Evolutionary conservation across 2,797 vertebrate genomes (phyloP).

Genomic region (Falco concolor): DNA sequence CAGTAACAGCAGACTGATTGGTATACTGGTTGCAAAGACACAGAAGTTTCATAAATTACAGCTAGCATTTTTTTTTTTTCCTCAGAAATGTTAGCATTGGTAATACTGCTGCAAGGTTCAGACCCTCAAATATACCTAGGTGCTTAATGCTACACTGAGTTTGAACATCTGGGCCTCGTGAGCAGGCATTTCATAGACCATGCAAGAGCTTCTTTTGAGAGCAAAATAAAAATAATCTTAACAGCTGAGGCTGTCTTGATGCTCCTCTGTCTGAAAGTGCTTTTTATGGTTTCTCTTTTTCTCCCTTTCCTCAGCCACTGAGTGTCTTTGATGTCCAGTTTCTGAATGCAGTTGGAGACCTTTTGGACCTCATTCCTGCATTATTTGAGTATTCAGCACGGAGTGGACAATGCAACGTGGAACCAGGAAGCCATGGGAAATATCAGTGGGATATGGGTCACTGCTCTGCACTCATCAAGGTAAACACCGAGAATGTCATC

Average conservation of each 20-base stretch:
- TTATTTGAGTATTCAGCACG: constrained; percentile 62
- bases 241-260: neutral
- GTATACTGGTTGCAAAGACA: neutral
- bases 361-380: constrained; percentile 87
- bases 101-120: neutral
- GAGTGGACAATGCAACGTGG: neutral
- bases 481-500: constrained; percentile 50
- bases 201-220: neutral
- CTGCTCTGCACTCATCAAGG: constrained; percentile 93
- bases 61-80: neutral
- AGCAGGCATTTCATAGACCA: neutral
- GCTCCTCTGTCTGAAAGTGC: neutral
- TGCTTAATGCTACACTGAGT: neutral
- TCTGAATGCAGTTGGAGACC: constrained; percentile 85
- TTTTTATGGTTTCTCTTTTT: neutral
- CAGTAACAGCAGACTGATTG: neutral
- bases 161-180: neutral
- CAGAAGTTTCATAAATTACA: neutral
- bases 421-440: constrained; percentile 32
- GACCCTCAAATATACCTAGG: neutral
- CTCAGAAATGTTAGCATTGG: neutral
- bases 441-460: constrained; percentile 86
- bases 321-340: constrained; percentile 82
- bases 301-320: constrained; percentile 75
- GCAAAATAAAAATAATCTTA: neutral